Base-by-base conservation (phyloP, 2,113 vertebrate species). In the Grantiella picta region DNA sequence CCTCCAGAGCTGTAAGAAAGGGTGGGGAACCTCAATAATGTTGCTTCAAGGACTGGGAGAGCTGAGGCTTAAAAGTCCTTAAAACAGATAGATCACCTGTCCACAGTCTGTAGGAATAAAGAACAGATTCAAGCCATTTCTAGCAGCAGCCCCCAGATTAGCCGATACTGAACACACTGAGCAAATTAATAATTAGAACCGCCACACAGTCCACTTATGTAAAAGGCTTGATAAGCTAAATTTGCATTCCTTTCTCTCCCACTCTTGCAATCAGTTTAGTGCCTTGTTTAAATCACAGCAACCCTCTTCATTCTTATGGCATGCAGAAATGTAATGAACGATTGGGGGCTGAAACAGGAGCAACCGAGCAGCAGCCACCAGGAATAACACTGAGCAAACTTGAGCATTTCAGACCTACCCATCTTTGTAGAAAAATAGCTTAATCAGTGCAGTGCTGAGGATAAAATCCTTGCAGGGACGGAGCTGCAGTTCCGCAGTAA, bases 341-440 rank as follows among this genome's bases (percentile, higher is more conserved):
- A 89, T 18, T 35, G 0, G 56, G 50, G 80, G 29, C 69, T 42
- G 35, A 68, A 87, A 81, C 56, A 85, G 78, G 57, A 86, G 73
- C 63, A 64, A 94, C 68, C 53, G 77, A 82, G 78, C 65, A 96
- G 76, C 76, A 96, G 59, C 68, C 84, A 83, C 82, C 94, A 92
- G 94, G 94, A 94, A 87, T 31, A 93, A 96, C 29, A 93, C 50
- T 79, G 80, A 97, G 88, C 89, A 95, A 97, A 92, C 44, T 35
- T 16, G 64, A 97, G 91, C 77, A 61, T 82, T 90, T 65, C 56
- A 89, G 71, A 98, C 98, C 94, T 98, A 98, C 97, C 98, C 98
- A 98, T 98, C 95, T 97, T 98, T 97, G 97, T 80, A 95, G 97
- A 97, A 56, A 97, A 97, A 97, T 94, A 97, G 93, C 96, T 95